Evolutionary conservation across 2,888 invertebrate species (phyloP), one percentile per base, ranked within the genome.

Genomic region (Epicampocera succincta): DNA sequence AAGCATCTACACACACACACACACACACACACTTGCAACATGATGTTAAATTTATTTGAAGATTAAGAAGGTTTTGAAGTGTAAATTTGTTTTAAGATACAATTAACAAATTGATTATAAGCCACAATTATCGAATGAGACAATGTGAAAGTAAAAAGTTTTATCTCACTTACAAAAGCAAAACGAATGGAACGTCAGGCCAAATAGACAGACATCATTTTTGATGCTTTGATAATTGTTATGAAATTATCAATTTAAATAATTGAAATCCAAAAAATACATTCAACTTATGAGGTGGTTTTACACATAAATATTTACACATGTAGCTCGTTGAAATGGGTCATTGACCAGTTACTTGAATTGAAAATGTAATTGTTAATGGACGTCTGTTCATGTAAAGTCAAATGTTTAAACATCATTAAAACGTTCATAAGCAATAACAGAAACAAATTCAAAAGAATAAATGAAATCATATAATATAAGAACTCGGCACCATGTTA

Each of bases 41-140:
- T 58, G 19, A 52, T 52, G 19, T 85, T 84, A 69, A 72, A 78
- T 80, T 56, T 76, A 73, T 73, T 79, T 83, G 73, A 19, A 72
- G 72, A 84, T 80, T 75, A 80, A 68, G 44, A 85, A 80, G 84
- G 84, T 85, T 85, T 76, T 60, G 76, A 77, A 79, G 83, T 83
- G 78, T 80, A 75, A 83, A 83, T 81, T 83, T 75, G 63, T 75
- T 82, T 78, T 65, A 21, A 80, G 78, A 83, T 80, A 81, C 73
- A 77, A 83, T 84, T 81, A 83, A 76, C 80, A 84, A 83, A 82
- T 81, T 69, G 74, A 83, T 79, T 79, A 71, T 69, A 63, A 61
- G 29, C 71, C 71, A 58, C 72, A 74, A 65, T 48, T 56, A 38
- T 21, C 52, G 54, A 38, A 52, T 61, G 42, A 69, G 29, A 75